phyloP scores from a whole-genome alignment of 2,888 invertebrate species.

The Mallateleia sp. region DNA sequence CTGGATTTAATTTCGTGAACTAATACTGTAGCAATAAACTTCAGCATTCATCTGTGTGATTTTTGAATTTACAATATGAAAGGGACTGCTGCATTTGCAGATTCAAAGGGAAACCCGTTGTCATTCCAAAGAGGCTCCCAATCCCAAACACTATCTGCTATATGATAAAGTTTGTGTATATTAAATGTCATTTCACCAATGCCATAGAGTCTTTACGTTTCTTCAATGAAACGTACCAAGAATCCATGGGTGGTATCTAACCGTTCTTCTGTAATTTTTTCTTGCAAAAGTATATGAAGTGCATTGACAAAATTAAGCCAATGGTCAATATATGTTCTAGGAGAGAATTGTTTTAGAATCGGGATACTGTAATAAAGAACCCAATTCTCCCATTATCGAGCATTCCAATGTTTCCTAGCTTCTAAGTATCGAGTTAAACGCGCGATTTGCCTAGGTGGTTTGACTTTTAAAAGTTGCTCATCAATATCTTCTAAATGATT shows the following conservation, averaged over 20 bases:
- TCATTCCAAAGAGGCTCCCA: constrained; percentile 70
- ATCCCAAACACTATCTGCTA: constrained; percentile 59
- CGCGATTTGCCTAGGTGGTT: constrained; percentile 38
- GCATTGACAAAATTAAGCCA: constrained; percentile 34
- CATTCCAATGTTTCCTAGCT: constrained; percentile 45
- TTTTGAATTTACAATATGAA: too few relatives aligned
- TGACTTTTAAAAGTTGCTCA: constrained; percentile 13
- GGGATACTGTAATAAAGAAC: constrained; percentile 44
- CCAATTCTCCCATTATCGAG: constrained; percentile 51
- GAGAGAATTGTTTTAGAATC: constrained; percentile 7
- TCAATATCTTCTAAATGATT: constrained; percentile 11
- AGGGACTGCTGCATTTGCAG: too few relatives aligned
- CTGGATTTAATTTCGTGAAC: too few relatives aligned
- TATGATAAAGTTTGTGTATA: too few relatives aligned
- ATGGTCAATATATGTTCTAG: not conserved
- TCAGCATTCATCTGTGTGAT: too few relatives aligned
- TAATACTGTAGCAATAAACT: too few relatives aligned
- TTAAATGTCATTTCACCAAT: too few relatives aligned
- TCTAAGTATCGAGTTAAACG: constrained; percentile 36
- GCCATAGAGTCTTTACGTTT: constrained; percentile 55
- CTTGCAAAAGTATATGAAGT: constrained; percentile 19
- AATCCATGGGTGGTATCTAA: constrained; percentile 35
- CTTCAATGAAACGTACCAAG: constrained; percentile 28
- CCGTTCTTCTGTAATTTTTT: constrained; percentile 23
- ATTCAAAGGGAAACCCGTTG: constrained; percentile 70